phyloP scores from a whole-genome alignment of 2,888 invertebrate genomes.

The Drosophila infuscata region DNA sequence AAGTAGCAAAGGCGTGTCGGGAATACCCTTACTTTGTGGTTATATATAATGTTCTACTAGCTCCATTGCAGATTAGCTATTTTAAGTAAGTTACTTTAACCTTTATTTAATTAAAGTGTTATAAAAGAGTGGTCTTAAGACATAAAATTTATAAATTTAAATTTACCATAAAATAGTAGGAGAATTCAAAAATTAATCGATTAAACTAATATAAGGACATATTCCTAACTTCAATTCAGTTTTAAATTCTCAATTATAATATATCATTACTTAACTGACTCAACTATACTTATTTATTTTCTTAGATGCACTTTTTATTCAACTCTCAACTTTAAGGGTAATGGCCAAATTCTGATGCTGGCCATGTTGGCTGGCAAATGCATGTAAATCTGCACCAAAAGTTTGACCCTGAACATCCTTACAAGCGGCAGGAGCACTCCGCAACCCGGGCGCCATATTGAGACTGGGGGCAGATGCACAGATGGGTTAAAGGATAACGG shows the following conservation, averaged over 20 bases:
- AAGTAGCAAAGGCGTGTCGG: not conserved
- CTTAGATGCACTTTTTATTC: not conserved
- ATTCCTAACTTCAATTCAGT: not conserved
- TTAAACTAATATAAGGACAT: not conserved
- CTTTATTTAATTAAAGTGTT: not conserved
- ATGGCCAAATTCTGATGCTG: constrained; percentile 13
- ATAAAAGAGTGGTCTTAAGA: not conserved
- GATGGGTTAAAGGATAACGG: not conserved
- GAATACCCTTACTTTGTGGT: constrained; percentile 5
- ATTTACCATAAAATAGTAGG: not conserved
- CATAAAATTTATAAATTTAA: not conserved
- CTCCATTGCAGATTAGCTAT: not conserved
- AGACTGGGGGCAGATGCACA: constrained; percentile 11
- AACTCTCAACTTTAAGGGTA: not conserved
- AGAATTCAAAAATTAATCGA: not conserved
- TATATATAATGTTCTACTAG: not conserved
- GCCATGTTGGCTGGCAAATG: constrained; percentile 51
- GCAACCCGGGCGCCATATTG: constrained; percentile 17
- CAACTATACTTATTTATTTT: not conserved
- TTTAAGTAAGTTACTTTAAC: not conserved
- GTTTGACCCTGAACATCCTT: constrained; percentile 34
- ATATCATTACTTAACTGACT: not conserved
- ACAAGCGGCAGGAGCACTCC: constrained; percentile 40
- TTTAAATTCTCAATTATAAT: not conserved
- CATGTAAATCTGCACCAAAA: constrained; percentile 56